Conservation (phyloP, 2,888 invertebrate species). For the Apodemia mormo region DNA sequence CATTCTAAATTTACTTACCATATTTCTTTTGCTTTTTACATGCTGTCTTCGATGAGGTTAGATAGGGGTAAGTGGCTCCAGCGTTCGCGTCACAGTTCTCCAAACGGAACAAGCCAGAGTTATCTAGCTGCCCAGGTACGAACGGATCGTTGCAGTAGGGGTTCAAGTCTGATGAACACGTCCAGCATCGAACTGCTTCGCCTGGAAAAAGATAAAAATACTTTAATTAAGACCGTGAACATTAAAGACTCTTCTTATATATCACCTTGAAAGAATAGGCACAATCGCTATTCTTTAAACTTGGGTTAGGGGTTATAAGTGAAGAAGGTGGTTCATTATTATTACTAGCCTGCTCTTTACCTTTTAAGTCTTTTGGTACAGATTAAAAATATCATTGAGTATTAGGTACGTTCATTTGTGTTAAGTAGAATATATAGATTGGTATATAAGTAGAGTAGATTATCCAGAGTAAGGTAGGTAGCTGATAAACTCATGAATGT, state of each 20-base stretch:
- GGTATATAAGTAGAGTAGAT: no score
- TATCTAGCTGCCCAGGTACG: slow-evolving; percentile 76
- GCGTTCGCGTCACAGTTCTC: slow-evolving; percentile 76
- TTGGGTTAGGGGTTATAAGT: no score
- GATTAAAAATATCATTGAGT: no score
- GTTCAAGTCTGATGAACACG: slow-evolving; percentile 87
- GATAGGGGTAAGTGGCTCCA: slow-evolving; percentile 71
- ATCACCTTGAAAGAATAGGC: neutral
- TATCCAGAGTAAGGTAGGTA: no score
- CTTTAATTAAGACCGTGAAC: neutral
- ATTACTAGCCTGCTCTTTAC: no score
- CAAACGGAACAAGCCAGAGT: slow-evolving; percentile 66
- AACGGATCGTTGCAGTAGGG: slow-evolving; percentile 88
- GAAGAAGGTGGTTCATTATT: no score
- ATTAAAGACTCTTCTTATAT: no score
- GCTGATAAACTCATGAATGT: no score
- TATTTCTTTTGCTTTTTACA: slow-evolving; percentile 89
- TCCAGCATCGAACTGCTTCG: slow-evolving; percentile 87
- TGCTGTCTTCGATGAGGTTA: slow-evolving; percentile 80
- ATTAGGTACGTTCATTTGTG: no score
- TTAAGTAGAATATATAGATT: no score
- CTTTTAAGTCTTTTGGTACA: no score
- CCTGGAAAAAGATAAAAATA: slow-evolving; percentile 70
- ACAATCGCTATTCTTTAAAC: no score
- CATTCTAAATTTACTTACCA: slow-evolving; percentile 74